These are phyloP conservation scores for Austrofundulus limnaeus DNA, from an alignment of 2,113 vertebrate species.

Conservation along the genomic window DNA sequence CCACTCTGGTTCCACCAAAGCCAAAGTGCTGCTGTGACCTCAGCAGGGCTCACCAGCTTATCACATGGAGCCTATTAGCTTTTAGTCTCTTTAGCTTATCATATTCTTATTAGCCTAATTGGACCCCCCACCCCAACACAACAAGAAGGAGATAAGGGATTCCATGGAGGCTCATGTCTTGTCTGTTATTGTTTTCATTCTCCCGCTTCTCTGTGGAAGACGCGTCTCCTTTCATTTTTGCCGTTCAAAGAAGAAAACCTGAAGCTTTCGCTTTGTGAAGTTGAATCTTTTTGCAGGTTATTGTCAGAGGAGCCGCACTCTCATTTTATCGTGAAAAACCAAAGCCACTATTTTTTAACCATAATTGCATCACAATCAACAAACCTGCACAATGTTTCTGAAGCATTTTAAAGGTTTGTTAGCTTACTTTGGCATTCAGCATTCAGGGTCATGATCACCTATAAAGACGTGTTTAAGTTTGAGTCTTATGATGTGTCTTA, in stretches of 20 bases:
- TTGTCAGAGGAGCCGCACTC: background rate
- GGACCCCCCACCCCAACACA: background rate
- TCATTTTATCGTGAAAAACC: too few relatives aligned
- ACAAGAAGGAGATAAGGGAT: conserved; percentile 27
- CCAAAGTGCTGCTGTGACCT: conserved; percentile 36
- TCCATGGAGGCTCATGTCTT: conserved; percentile 37
- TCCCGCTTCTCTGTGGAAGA: conserved; percentile 6
- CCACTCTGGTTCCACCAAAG: background rate
- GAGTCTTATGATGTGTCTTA: too few relatives aligned
- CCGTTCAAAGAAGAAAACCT: conserved; percentile 26
- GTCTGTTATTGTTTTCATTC: conserved; percentile 18
- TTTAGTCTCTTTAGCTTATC: conserved; percentile 44
- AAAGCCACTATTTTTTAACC: too few relatives aligned
- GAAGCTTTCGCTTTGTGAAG: conserved; percentile 45
- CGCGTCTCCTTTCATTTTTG: conserved; percentile 20
- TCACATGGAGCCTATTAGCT: conserved; percentile 45
- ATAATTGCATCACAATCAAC: too few relatives aligned
- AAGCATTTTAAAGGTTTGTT: too few relatives aligned
- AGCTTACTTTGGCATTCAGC: too few relatives aligned
- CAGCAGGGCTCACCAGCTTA: conserved; percentile 45
- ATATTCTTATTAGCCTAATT: conserved; percentile 61
- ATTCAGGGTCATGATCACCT: too few relatives aligned
- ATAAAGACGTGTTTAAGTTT: too few relatives aligned
- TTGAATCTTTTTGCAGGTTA: conserved; percentile 1
- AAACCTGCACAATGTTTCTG: too few relatives aligned